phyloP scores from a whole-genome alignment of 1,140 invertebrate genomes.

The Anoplolepis gracilipes region DNA sequence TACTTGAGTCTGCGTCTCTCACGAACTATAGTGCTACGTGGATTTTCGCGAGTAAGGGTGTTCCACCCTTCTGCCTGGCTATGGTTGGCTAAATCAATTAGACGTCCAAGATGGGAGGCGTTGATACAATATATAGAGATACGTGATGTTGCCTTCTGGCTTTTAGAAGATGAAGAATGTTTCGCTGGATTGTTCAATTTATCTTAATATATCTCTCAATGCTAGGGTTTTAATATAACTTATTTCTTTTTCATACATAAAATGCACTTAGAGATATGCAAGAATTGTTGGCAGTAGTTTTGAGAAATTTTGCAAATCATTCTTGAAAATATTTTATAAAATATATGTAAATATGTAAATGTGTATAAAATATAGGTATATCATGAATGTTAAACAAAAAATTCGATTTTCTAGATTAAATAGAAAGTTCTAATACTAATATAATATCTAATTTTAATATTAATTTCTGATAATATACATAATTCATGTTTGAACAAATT shows the following conservation, averaged over 20 bases:
- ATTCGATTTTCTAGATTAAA: neutral
- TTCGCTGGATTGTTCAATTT: slow-evolving; percentile 19
- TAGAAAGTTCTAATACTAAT: neutral
- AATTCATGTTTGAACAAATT: neutral
- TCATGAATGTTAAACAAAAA: neutral
- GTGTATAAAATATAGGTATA: neutral
- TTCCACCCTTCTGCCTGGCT: slow-evolving; percentile 24
- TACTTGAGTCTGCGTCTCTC: neutral
- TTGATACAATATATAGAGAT: slow-evolving; percentile 76
- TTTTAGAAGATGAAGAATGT: slow-evolving; percentile 39
- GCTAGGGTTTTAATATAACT: neutral
- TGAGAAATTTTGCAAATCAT: too few relatives aligned
- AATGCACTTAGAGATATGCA: too few relatives aligned
- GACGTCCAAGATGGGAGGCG: slow-evolving; percentile 64
- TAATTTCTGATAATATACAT: neutral
- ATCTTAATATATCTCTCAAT: neutral
- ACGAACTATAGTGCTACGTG: slow-evolving; percentile 7
- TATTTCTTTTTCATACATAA: neutral
- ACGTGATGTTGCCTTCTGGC: slow-evolving; percentile 70
- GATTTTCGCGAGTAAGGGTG: slow-evolving; percentile 51
- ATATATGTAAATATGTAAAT: too few relatives aligned
- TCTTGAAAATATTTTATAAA: too few relatives aligned
- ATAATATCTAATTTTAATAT: too few relatives aligned
- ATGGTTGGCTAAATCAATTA: slow-evolving; percentile 80
- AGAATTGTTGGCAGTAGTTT: too few relatives aligned